Base-by-base conservation (phyloP, 2,113 vertebrate genomes). In the Alouatta palliata region DNA sequence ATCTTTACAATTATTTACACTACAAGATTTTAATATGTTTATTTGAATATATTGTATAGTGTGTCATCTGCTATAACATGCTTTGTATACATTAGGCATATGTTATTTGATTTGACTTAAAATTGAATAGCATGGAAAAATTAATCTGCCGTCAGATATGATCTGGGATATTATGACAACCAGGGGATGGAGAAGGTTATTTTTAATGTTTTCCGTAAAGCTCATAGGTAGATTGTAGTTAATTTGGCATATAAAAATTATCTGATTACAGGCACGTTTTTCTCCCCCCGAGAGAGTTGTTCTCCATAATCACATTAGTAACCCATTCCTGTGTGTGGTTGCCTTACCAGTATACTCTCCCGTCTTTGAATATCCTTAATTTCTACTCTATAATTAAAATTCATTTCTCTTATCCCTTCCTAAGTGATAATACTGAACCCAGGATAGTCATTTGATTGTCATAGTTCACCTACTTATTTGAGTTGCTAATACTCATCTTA, bases 161-260 rank as follows among this genome's bases (percentile, higher is more conserved):
- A 86, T 91, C 88, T 95, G 77, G 66, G 37, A 79, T 75, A 43
- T 90, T 82, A 79, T 73, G 37, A 96, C 90, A 40, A 71, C 40
- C 71, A 96, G 32, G 95, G 94, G 58, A 83, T 35, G 89, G 58
- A 86, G 43, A 96, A 96, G n/a, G 61, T 90, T 95, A 92, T 95
- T 97, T 97, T 97, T 21, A 86, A 77, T 71, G 81, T 73, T 93
- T 93, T 94, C 77, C 54, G 49, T 61, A 58, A 95, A 94, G 13
- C 77, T 35, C 45, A 87, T 71, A 91, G 88, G 70, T 49, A 77
- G 64, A 68, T 96, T 95, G 95, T 96, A 96, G 96, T 97, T 94
- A 92, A 95, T 97, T 95, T 91, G 81, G 32, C 61, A 94, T 82
- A 90, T 93, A 81, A 95, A 95, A 54, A 94, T 56, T 54, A 43